phyloP scores from a whole-genome alignment of 2,113 vertebrate genomes.

The Stigmatopora nigra region DNA sequence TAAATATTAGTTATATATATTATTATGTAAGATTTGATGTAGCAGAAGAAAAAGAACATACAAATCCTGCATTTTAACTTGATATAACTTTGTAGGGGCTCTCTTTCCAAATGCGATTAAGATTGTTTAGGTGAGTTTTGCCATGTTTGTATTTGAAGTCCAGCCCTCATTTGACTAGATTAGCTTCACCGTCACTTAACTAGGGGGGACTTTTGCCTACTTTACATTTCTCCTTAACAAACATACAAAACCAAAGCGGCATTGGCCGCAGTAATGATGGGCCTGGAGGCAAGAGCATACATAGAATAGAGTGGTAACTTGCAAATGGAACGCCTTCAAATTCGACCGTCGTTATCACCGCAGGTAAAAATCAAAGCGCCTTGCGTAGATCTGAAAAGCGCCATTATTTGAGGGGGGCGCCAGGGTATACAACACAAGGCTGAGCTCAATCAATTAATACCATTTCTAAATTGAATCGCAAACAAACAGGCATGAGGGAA shows the following conservation, averaged over 20 bases:
- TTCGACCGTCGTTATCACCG: neutral
- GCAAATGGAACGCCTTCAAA: neutral
- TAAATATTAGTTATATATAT: too few relatives aligned
- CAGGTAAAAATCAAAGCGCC: neutral
- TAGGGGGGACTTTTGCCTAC: neutral
- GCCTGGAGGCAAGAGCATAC: neutral
- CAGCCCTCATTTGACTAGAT: conserved; percentile 1
- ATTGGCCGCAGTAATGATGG: neutral
- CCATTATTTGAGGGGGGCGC: too few relatives aligned
- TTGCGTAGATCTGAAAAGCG: too few relatives aligned
- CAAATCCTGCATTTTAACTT: neutral
- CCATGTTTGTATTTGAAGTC: neutral
- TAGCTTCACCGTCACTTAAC: neutral
- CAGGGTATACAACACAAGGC: too few relatives aligned
- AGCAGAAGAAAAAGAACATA: neutral
- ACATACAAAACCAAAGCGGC: neutral
- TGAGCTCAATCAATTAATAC: too few relatives aligned
- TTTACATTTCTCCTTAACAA: conserved; percentile 6
- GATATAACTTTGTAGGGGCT: neutral
- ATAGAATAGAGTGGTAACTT: neutral
- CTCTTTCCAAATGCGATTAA: too few relatives aligned
- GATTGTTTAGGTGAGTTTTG: neutral
- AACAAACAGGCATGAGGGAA: too few relatives aligned
- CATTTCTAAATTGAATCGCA: too few relatives aligned
- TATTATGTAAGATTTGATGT: too few relatives aligned